Evolutionary conservation across 1,140 invertebrate genomes (phyloP).

Genomic region (Bathynomus jamesi): DNA sequence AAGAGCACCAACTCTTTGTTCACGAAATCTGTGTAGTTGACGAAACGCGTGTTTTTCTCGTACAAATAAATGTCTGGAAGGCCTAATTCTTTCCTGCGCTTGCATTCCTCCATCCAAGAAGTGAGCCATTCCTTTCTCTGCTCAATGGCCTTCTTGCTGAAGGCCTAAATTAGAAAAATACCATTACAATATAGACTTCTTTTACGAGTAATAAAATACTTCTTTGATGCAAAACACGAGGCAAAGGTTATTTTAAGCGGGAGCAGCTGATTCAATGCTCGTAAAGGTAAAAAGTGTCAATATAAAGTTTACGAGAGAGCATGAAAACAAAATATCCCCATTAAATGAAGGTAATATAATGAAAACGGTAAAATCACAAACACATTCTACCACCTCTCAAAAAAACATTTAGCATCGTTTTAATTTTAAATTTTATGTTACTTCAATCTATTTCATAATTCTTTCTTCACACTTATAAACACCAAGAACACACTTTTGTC

Average conservation of each 20-base stretch:
- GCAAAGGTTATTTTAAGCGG: background rate
- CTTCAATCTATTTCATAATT: too few relatives aligned
- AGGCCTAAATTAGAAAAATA: constrained; percentile 57
- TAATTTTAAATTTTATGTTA: too few relatives aligned
- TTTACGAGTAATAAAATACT: background rate
- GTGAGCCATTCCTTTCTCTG: constrained; percentile 96
- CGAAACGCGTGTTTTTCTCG: constrained; percentile 74
- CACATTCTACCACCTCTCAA: too few relatives aligned
- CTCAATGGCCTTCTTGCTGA: constrained; percentile 91
- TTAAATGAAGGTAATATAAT: too few relatives aligned
- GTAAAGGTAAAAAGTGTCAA: too few relatives aligned
- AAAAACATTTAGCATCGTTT: too few relatives aligned
- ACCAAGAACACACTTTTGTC: too few relatives aligned
- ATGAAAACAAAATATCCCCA: too few relatives aligned
- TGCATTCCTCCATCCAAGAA: constrained; percentile 91
- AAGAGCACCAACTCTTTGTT: constrained; percentile 96
- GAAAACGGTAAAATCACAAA: too few relatives aligned
- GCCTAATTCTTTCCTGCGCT: constrained; percentile 76
- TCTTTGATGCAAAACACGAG: background rate
- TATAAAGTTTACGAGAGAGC: too few relatives aligned
- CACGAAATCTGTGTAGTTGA: constrained; percentile 90
- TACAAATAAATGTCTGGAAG: constrained; percentile 87
- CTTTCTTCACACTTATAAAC: too few relatives aligned
- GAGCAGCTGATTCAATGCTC: too few relatives aligned
- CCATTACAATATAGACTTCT: background rate